phyloP scores from a whole-genome alignment of 2,888 invertebrate genomes.

The Lasioglossum zephyrum region DNA sequence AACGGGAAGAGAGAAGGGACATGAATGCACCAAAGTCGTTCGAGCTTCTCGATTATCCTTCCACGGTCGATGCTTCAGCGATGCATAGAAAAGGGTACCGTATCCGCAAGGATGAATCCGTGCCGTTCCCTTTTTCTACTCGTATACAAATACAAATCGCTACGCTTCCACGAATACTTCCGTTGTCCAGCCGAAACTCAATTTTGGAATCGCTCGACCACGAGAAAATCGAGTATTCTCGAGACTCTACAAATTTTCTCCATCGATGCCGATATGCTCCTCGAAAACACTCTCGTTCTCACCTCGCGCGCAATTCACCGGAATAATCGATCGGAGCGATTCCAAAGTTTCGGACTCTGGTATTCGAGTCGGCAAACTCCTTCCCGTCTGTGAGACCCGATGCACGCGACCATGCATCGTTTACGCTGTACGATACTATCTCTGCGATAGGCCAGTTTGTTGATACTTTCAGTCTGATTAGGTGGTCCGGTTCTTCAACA shows the following conservation, averaged over 20 bases:
- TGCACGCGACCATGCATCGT: not conserved
- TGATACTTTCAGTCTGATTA: not conserved
- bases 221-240: not conserved
- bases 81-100: conserved; percentile 60
- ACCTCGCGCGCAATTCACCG: not conserved
- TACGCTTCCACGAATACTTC: conserved; percentile 46
- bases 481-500: not conserved
- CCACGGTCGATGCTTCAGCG: conserved; percentile 58
- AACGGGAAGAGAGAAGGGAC: conserved; percentile 6
- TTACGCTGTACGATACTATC: not conserved
- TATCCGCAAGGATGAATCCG: conserved; percentile 34
- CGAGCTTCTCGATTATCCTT: conserved; percentile 66
- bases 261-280: not conserved
- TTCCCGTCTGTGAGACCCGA: not conserved
- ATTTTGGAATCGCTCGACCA: not conserved
- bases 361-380: not conserved
- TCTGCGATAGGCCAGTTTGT: not conserved
- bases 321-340: not conserved
- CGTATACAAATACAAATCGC: conserved; percentile 21
- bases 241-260: not conserved
- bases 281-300: not conserved
- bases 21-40: conserved; percentile 57
- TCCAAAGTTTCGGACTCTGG: not conserved
- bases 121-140: conserved; percentile 46
- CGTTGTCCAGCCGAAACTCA: conserved; percentile 19